These are phyloP conservation scores for Tetranychus piercei DNA, from an alignment of 2,888 invertebrate species.

Conservation along the genomic window DNA sequence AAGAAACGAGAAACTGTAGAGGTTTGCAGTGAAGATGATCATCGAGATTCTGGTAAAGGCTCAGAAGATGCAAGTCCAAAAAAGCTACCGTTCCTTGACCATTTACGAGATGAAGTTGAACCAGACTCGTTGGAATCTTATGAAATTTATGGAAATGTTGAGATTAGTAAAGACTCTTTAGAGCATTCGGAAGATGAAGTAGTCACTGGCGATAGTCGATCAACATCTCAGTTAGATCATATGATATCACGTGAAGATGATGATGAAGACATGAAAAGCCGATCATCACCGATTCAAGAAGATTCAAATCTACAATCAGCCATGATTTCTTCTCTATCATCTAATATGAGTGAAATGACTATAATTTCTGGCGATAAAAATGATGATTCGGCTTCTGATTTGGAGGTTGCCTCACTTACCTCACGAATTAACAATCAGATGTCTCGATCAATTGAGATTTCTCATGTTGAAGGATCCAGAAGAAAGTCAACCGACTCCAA, in stretches of 20 bases:
- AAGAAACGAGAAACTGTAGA: background rate
- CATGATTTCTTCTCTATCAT: background rate
- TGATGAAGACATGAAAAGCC: background rate
- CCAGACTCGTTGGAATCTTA: slow-evolving; percentile 15
- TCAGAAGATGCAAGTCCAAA: slow-evolving; percentile 1
- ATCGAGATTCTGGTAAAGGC: background rate
- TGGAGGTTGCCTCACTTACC: background rate
- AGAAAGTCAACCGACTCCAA: background rate
- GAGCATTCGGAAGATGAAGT: slow-evolving; percentile 17
- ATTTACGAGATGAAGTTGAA: slow-evolving; percentile 16
- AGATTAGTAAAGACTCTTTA: slow-evolving; percentile 16
- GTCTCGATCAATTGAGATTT: background rate
- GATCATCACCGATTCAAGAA: background rate
- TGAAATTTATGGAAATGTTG: slow-evolving; percentile 7
- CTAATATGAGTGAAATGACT: background rate
- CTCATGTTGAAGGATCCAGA: background rate
- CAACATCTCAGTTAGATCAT: background rate
- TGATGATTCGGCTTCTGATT: background rate
- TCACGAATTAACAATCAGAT: background rate
- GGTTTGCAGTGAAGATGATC: background rate
- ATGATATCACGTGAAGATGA: background rate
- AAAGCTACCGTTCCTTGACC: background rate
- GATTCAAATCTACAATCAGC: background rate
- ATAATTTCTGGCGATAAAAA: background rate
- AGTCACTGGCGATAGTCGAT: background rate